phyloP scores from a whole-genome alignment of 2,113 vertebrate species.

The Sarotherodon lohbergeri region DNA sequence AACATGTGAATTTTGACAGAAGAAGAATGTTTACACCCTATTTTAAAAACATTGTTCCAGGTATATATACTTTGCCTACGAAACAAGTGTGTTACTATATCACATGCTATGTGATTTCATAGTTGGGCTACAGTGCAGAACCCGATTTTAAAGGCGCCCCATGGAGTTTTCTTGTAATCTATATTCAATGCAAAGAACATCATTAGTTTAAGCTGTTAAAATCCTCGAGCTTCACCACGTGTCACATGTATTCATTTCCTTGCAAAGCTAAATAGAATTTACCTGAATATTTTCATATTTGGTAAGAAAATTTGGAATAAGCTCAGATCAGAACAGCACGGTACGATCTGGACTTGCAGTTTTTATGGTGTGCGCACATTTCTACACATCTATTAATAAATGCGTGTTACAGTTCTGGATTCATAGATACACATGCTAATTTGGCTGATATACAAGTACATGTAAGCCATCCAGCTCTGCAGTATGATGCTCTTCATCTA shows the following conservation, averaged over 20 bases:
- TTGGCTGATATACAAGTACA: neutral
- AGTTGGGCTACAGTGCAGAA: neutral
- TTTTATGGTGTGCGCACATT: neutral
- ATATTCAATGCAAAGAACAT: neutral
- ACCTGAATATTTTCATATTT: neutral
- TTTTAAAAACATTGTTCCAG: neutral
- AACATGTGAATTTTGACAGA: neutral
- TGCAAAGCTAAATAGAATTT: neutral
- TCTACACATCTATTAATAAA: neutral
- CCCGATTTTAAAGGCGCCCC: neutral
- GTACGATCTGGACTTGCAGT: neutral
- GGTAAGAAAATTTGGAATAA: neutral
- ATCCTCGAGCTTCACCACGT: neutral
- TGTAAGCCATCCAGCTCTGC: neutral
- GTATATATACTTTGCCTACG: slow-evolving; percentile 17
- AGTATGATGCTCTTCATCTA: neutral
- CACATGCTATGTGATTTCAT: neutral
- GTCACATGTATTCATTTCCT: neutral
- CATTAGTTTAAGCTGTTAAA: neutral
- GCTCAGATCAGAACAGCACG: neutral
- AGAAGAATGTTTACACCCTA: neutral
- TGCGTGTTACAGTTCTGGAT: neutral
- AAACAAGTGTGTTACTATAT: slow-evolving; percentile 32
- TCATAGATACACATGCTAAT: neutral
- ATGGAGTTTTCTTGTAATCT: neutral